phyloP scores from a whole-genome alignment of 2,888 invertebrate genomes.

The Sarcophaga subvicina region DNA sequence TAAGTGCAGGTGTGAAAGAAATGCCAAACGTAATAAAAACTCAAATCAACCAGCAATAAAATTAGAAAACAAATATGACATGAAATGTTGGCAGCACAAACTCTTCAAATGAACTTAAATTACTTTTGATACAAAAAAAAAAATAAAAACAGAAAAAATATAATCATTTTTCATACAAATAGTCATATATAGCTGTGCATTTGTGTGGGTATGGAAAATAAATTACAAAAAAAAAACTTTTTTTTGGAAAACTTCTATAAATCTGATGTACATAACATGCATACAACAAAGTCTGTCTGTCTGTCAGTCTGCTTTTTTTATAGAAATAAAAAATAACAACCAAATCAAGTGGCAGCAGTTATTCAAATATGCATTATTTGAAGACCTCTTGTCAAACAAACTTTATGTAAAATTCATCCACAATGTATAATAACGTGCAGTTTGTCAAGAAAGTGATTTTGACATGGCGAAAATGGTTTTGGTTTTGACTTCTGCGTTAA shows the following conservation, averaged over 20 bases:
- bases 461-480: no score
- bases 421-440: no score
- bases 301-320: neutral
- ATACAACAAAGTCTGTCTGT: neutral
- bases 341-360: constrained; percentile 12
- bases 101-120: constrained; percentile 31
- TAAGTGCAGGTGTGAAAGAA: constrained; percentile 66
- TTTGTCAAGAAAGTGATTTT: no score
- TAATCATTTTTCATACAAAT: neutral
- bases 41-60: constrained; percentile 59
- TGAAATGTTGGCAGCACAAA: constrained; percentile 63
- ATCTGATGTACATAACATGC: neutral
- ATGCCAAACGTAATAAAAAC: constrained; percentile 69
- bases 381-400: constrained; percentile 19
- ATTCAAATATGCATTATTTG: constrained; percentile 15
- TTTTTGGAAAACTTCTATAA: neutral
- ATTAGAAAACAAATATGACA: constrained; percentile 67
- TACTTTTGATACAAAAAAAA: constrained; percentile 14
- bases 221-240: neutral
- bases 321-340: neutral
- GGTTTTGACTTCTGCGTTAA: no score
- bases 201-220: constrained; percentile 3
- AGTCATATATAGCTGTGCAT: neutral
- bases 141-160: neutral
- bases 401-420: no score